Percentiles rank a stretch among this genome's conserved stretches.
phyloP scores from a whole-genome alignment of 2,797 vertebrate species.

The Gallinago solitaria region DNA sequence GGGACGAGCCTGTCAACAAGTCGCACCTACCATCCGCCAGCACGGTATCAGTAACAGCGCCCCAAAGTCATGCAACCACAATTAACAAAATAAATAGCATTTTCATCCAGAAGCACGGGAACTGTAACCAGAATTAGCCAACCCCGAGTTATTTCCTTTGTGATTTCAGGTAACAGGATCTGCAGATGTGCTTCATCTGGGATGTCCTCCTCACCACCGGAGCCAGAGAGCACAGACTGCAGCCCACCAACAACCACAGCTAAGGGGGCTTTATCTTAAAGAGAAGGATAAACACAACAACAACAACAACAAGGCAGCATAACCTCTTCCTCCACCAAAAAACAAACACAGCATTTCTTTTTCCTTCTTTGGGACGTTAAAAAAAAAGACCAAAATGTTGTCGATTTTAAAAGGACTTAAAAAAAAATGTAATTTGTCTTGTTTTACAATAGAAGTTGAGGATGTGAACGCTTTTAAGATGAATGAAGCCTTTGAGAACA shows the following conservation, averaged over 20 bases:
- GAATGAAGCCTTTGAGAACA: background rate
- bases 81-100: fast-evolving
- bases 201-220: background rate
- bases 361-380: background rate
- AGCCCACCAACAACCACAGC: background rate
- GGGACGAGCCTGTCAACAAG: fast-evolving
- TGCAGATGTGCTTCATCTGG: background rate
- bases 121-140: too few relatives aligned
- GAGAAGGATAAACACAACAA: too few relatives aligned
- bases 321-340: background rate
- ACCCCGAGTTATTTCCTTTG: background rate
- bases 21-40: fast-evolving
- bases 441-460: background rate
- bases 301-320: background rate
- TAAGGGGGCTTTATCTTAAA: background rate
- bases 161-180: background rate
- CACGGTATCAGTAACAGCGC: fast-evolving
- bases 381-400: background rate
- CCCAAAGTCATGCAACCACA: fast-evolving
- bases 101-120: background rate
- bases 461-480: background rate
- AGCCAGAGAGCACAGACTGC: background rate
- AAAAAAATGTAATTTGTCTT: background rate
- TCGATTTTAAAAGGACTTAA: background rate
- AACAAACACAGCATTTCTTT: background rate